Evolutionary conservation across 2,113 vertebrate species (phyloP).

Genomic region (Ailuropoda melanoleuca): DNA sequence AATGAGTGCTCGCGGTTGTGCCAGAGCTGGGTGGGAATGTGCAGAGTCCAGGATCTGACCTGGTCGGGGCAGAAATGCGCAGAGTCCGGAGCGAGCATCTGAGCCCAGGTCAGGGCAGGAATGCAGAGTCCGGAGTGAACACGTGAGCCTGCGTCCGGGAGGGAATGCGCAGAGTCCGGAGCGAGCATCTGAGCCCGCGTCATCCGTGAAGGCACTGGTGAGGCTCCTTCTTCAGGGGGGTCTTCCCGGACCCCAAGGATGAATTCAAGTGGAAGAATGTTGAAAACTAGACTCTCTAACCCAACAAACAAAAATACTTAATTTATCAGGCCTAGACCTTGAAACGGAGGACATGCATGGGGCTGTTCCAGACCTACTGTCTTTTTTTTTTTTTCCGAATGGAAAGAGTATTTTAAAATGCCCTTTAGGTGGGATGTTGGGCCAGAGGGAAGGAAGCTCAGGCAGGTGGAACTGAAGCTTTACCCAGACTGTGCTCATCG

Average conservation of each 20-base stretch:
- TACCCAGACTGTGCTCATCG: background rate
- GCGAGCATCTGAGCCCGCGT: too few species aligned
- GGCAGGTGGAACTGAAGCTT: background rate
- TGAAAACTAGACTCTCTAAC: background rate
- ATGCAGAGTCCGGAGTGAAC: rapidly evolving
- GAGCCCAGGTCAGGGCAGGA: background rate
- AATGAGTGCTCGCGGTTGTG: background rate
- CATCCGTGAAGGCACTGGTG: rapidly evolving
- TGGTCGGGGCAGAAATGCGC: rapidly evolving
- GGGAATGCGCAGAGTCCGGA: too few species aligned
- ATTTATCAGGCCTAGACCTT: too few species aligned
- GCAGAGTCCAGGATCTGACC: too few species aligned
- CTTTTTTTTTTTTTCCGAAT: background rate
- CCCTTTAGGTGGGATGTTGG: background rate
- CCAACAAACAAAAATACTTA: background rate
- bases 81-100: rapidly evolving
- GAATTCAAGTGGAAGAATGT: background rate
- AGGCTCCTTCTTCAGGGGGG: background rate
- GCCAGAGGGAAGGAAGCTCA: background rate
- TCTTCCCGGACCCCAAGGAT: background rate
- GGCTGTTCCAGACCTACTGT: background rate
- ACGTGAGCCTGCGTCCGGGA: rapidly evolving
- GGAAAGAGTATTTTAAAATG: background rate
- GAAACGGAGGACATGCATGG: too few species aligned
- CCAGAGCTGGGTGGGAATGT: rapidly evolving